Evolutionary conservation across 2,888 invertebrate species (phyloP).

Genomic region (Mycalesis mineus): DNA sequence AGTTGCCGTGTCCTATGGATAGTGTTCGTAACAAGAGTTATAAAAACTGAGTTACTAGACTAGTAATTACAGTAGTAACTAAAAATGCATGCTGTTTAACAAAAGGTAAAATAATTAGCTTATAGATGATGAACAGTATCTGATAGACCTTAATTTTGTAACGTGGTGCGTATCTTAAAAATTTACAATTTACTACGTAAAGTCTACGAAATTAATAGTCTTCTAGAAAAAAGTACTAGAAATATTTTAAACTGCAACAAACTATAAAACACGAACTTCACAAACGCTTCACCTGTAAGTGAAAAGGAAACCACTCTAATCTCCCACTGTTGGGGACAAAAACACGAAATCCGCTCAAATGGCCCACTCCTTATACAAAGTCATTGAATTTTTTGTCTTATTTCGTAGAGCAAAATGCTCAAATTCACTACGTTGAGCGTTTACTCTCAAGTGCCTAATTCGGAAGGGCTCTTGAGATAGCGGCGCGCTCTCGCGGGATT

Average conservation of each 20-base stretch:
- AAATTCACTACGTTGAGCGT: neutral
- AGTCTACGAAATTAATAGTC: too few species aligned
- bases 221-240: neutral
- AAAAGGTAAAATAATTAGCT: too few species aligned
- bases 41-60: too few species aligned
- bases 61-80: too few species aligned
- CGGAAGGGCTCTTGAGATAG: slow-evolving; percentile 43
- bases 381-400: neutral
- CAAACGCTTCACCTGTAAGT: slow-evolving; percentile 15
- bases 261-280: slow-evolving; percentile 1
- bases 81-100: too few species aligned
- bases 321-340: slow-evolving; percentile 20
- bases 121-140: too few species aligned
- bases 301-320: slow-evolving; percentile 25
- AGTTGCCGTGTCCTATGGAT: too few species aligned
- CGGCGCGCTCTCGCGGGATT: slow-evolving; percentile 42
- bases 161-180: too few species aligned
- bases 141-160: too few species aligned
- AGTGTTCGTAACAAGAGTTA: too few species aligned
- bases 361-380: neutral
- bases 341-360: slow-evolving; percentile 26
- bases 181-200: too few species aligned
- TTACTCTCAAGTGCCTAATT: slow-evolving; percentile 29
- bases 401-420: neutral
- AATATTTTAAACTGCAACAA: neutral